Percentiles rank a stretch among this genome's conserved stretches.
Evolutionary conservation across 2,888 invertebrate species (phyloP).

Genomic region (Thereva unica): DNA sequence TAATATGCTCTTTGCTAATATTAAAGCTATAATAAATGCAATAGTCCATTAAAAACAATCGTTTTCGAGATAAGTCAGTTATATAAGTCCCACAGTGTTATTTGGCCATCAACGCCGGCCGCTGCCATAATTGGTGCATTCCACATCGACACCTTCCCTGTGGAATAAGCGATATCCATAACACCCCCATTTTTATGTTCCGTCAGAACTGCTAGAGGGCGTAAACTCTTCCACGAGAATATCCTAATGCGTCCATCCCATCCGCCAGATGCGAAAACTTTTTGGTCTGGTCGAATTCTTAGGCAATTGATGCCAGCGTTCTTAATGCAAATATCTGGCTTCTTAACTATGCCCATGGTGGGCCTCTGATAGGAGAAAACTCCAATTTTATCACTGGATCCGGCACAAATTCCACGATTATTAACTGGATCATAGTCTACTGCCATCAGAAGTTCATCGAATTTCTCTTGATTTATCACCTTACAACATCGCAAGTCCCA

Average conservation of each 20-base stretch:
- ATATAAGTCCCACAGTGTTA: constrained; percentile 81
- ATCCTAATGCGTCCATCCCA: constrained; percentile 78
- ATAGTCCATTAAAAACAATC: background rate
- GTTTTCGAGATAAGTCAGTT: constrained; percentile 57
- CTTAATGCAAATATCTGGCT: constrained; percentile 68
- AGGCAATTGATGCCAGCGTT: constrained; percentile 75
- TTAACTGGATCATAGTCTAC: constrained; percentile 71
- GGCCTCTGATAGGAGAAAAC: constrained; percentile 53
- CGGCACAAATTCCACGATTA: constrained; percentile 70
- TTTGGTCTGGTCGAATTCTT: constrained; percentile 69
- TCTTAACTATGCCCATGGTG: constrained; percentile 60
- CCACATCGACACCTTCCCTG: constrained; percentile 68
- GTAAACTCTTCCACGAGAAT: constrained; percentile 77
- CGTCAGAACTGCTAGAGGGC: constrained; percentile 72
- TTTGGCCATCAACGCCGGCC: constrained; percentile 73
- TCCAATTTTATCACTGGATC: constrained; percentile 50
- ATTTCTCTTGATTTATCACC: constrained; percentile 50
- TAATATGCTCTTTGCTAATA: background rate
- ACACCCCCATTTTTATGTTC: constrained; percentile 74
- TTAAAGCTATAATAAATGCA: constrained; percentile 1
- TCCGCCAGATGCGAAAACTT: constrained; percentile 74
- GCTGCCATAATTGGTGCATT: constrained; percentile 79
- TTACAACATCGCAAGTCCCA: constrained; percentile 71
- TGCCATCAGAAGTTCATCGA: constrained; percentile 70
- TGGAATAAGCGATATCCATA: constrained; percentile 73